Evolutionary conservation across 2,888 invertebrate genomes (phyloP).

Genomic region (Epinotia demarniana): DNA sequence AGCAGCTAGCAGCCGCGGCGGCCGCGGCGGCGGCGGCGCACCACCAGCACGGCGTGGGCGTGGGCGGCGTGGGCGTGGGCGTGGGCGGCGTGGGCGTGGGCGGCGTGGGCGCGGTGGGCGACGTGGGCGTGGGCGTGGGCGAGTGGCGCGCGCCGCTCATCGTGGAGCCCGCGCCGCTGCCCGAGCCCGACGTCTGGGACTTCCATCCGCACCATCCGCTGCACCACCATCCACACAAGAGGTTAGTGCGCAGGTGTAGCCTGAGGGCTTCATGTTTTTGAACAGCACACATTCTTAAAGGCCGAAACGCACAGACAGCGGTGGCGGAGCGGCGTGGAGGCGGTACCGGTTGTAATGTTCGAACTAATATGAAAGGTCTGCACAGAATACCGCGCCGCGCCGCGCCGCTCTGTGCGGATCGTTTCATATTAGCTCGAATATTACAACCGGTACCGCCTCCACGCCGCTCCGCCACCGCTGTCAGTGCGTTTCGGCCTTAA

Average conservation of each 20-base stretch:
- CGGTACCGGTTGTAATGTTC: no score
- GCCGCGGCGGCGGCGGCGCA: slow-evolving; percentile 92
- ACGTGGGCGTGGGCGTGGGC: slow-evolving; percentile 60
- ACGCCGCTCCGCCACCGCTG: no score
- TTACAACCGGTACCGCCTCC: no score
- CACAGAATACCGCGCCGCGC: no score
- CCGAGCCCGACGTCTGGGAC: slow-evolving; percentile 77
- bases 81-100: slow-evolving; percentile 87
- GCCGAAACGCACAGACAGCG: no score
- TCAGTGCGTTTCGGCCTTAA: no score
- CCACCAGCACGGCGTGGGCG: slow-evolving; percentile 88
- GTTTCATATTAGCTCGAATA: no score
- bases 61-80: slow-evolving; percentile 76
- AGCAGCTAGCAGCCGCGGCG: slow-evolving; percentile 91
- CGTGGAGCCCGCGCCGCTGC: slow-evolving; percentile 85
- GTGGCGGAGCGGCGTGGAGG: no score
- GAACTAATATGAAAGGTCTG: no score
- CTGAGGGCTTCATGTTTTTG: no score
- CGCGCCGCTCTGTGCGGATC: no score
- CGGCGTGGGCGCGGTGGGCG: slow-evolving; percentile 84
- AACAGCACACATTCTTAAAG: no score
- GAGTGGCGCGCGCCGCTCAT: slow-evolving; percentile 97
- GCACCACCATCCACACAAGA: slow-evolving; percentile 74
- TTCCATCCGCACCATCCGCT: slow-evolving; percentile 71
- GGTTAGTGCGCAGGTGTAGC: slow-evolving; percentile 53